phyloP scores from a whole-genome alignment of 35 echinoderm and acorn worm genomes.

The Apostichopus parvimensis region DNA sequence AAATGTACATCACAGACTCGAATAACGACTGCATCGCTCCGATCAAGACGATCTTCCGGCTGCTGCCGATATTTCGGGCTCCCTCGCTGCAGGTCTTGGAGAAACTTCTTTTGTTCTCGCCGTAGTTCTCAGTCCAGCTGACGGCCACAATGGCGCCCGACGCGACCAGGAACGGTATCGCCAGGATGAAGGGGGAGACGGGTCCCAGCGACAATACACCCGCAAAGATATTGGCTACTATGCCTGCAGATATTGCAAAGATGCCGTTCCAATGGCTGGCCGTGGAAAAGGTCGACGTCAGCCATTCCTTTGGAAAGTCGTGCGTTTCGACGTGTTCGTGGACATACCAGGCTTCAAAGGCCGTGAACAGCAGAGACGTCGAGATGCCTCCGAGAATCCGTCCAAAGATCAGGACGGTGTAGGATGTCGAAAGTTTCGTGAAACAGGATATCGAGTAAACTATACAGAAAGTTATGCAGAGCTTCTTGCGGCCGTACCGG shows the following conservation, averaged over 20 bases:
- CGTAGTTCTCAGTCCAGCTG: constrained; percentile 87
- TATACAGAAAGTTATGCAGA: constrained; percentile 94
- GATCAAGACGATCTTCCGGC: constrained; percentile 72
- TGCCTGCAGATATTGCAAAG: constrained; percentile 80
- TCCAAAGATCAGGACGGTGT: constrained; percentile 81
- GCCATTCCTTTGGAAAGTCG: constrained; percentile 98
- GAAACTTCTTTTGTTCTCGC: constrained; percentile 73
- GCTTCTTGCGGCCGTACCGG: constrained; percentile 87
- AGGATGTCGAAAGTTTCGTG: constrained; percentile 81
- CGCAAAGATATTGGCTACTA: constrained; percentile 85
- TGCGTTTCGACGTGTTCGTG: constrained; percentile 94
- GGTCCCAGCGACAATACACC: constrained; percentile 74
- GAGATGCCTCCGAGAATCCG: constrained; percentile 90
- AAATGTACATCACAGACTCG: constrained; percentile 99
- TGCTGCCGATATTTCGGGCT: constrained; percentile 72
- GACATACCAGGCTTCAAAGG: constrained; percentile 97
- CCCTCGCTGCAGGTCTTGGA: constrained; percentile 83
- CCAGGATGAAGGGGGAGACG: constrained; percentile 85
- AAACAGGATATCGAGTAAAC: constrained; percentile 95
- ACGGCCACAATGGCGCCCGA: constrained; percentile 83
- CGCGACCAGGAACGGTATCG: constrained; percentile 85
- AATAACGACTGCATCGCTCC: constrained; percentile 96
- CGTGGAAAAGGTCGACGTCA: constrained; percentile 81
- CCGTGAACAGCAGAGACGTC: constrained; percentile 91
- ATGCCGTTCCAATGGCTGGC: constrained; percentile 95